Evolutionary conservation across 2,888 invertebrate genomes (phyloP).

Genomic region (Vesta saturnalis): DNA sequence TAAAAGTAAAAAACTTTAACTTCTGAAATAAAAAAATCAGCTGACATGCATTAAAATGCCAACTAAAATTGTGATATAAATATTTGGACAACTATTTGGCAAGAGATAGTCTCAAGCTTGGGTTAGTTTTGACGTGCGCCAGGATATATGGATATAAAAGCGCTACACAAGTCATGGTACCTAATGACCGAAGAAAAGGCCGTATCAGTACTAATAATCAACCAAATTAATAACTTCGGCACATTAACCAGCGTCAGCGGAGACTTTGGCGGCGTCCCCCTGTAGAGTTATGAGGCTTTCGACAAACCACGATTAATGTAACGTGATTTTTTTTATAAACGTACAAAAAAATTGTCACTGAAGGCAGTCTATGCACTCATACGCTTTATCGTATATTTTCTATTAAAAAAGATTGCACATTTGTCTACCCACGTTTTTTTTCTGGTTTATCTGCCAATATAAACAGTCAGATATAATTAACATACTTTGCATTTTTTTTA

Average conservation of each 20-base stretch:
- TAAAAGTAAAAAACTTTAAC: too few relatives aligned
- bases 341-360: neutral
- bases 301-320: conserved; percentile 8
- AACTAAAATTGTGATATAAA: conserved; percentile 15
- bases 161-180: conserved; percentile 52
- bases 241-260: conserved; percentile 58
- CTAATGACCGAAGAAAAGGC: conserved; percentile 56
- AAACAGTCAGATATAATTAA: neutral
- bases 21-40: too few relatives aligned
- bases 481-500: neutral
- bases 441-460: neutral
- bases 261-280: conserved; percentile 57
- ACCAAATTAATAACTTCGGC: conserved; percentile 58
- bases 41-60: neutral
- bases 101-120: conserved; percentile 8
- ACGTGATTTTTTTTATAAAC: neutral
- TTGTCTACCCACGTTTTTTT: neutral
- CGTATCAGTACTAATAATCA: conserved; percentile 46
- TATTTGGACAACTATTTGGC: conserved; percentile 25
- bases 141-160: conserved; percentile 24
- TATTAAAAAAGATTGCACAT: neutral
- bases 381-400: neutral
- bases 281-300: conserved; percentile 47
- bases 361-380: neutral
- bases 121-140: conserved; percentile 43